Evolutionary conservation across 1,140 invertebrate genomes (phyloP).

Genomic region (Amyelois transitella): DNA sequence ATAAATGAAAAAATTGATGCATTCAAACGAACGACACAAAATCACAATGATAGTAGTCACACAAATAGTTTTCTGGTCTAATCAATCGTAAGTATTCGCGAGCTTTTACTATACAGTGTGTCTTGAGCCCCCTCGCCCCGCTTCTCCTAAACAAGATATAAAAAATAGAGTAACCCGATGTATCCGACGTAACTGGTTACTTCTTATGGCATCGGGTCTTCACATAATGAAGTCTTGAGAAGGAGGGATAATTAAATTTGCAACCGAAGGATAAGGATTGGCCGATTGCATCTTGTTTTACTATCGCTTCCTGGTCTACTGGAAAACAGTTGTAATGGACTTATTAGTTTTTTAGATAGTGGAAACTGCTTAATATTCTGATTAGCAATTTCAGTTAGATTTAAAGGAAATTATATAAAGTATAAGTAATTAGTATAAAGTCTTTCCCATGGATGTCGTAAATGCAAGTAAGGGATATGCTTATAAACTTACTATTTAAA

Average conservation of each 20-base stretch:
- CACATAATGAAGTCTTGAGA: constrained; percentile 9
- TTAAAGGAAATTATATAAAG: not conserved
- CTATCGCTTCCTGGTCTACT: not conserved
- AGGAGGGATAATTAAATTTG: constrained; percentile 10
- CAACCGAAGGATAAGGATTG: constrained; percentile 9
- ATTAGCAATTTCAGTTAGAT: not conserved
- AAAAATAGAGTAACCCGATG: constrained; percentile 19
- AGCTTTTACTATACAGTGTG: constrained; percentile 19
- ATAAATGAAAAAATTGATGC: no score
- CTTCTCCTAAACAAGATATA: constrained; percentile 16
- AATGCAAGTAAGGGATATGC: no score
- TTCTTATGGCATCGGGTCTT: constrained; percentile 13
- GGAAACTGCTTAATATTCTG: not conserved
- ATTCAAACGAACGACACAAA: no score
- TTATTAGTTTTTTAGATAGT: not conserved
- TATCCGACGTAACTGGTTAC: constrained; percentile 28
- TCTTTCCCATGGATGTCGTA: no score
- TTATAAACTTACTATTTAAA: no score
- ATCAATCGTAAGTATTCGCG: constrained; percentile 7
- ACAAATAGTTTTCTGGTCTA: not conserved
- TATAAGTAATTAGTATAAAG: no score
- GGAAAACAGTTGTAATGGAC: not conserved
- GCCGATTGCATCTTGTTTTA: constrained; percentile 2
- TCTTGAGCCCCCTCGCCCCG: constrained; percentile 16
- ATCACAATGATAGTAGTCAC: no score